Base-by-base conservation (phyloP, 2,888 invertebrate genomes). In the Lagria hirta region DNA sequence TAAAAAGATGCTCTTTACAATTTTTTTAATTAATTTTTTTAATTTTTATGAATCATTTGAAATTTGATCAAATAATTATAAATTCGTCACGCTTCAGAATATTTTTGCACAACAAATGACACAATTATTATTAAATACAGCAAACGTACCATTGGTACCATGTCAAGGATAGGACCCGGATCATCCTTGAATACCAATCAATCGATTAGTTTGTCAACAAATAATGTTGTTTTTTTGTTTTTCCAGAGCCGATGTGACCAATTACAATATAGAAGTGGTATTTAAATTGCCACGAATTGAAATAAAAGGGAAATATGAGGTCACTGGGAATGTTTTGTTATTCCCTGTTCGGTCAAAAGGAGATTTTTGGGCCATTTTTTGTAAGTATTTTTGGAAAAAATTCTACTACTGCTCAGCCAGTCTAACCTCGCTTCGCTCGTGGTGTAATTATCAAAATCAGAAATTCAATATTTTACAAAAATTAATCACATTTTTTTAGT, bases 311-410 rank as follows among this genome's bases (percentile, higher is more conserved):
- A 80, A 78, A 51, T 88, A 88, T 66, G 86, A 88, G 59, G 85
- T 88, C 0, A 79, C 78, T 1, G 88, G 88, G 11, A 86, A 87
- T 60, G 84, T 88, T 17, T 72, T 89, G 10, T 74, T 88, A 10
- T 84, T 88, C 63, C 88, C 88, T 0, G 86, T 89, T 8, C 76
- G 86, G 48, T 86, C 87, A 3, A 81, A 82, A 58, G 88, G 88
- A 12, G 83, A 88, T 58, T 89, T 88, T 68, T 86, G 86, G 86
- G 86, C 87, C 6, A 78, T 82, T 33, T 87, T 88, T 60, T 77
- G 88, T 87, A 73, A 81, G 80, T 74, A 53, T 34, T 3, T 11
- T 30, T 16, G 10, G 3, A 17, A 16, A 30, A 30, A 18, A 30
- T 18, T 30, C n/a, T n/a, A n/a, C n/a, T n/a, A n/a, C n/a, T n/a